phyloP scores from a whole-genome alignment of 2,888 invertebrate genomes.

The Oxyteleia sp. region DNA sequence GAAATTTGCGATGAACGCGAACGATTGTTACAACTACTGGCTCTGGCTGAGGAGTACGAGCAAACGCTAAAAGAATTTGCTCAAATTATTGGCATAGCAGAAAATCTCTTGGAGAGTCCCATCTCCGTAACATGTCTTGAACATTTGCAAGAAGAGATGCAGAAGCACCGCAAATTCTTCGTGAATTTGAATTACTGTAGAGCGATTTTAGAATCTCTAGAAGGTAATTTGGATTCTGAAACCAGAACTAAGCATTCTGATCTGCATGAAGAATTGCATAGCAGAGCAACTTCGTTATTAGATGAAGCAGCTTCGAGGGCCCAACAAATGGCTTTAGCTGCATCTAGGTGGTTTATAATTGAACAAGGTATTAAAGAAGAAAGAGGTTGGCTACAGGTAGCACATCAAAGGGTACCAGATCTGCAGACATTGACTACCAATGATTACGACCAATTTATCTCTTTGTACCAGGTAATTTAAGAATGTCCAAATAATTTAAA shows the following conservation, averaged over 20 bases:
- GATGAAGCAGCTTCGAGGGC: constrained; percentile 94
- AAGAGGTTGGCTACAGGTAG: constrained; percentile 94
- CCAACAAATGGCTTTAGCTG: constrained; percentile 94
- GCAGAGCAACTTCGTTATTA: constrained; percentile 92
- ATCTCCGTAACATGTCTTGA: constrained; percentile 92
- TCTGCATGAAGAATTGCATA: constrained; percentile 93
- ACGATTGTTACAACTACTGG: constrained; percentile 92
- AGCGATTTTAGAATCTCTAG: constrained; percentile 94
- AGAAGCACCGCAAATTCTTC: constrained; percentile 96
- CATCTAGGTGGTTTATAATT: constrained; percentile 94
- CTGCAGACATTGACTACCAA: constrained; percentile 93
- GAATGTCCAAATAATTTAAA: no score
- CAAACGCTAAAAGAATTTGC: constrained; percentile 95
- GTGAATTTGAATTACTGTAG: constrained; percentile 95
- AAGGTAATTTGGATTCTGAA: constrained; percentile 94
- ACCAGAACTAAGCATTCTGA: constrained; percentile 92
- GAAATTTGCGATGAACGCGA: constrained; percentile 92
- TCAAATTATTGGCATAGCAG: constrained; percentile 95
- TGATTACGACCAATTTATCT: constrained; percentile 95
- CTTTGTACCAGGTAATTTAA: constrained; percentile 90
- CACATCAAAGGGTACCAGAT: constrained; percentile 94
- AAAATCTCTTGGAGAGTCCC: constrained; percentile 93
- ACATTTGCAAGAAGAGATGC: constrained; percentile 96
- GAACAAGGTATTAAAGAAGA: constrained; percentile 95
- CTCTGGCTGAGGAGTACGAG: constrained; percentile 95